Conservation (phyloP, 2,797 vertebrate genomes). For the Coregonus sp. region DNA sequence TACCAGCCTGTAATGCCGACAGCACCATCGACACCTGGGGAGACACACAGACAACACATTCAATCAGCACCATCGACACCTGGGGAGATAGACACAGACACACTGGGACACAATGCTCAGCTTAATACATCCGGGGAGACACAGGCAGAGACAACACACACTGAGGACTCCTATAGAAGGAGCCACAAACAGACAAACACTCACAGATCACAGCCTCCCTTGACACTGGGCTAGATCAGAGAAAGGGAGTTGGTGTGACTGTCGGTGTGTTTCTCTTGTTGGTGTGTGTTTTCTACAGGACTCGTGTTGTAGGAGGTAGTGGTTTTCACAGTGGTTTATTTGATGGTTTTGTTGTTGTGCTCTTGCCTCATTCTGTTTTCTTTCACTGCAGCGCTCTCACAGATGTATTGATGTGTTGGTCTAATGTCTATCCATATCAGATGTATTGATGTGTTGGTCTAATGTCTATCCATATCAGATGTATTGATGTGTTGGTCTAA, state of each 20-base stretch:
- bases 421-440: neutral
- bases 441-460: neutral
- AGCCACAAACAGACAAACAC: too few species aligned
- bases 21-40: constrained; percentile 81
- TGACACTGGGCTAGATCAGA: too few species aligned
- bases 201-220: too few species aligned
- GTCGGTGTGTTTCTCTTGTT: neutral
- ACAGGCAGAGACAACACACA: too few species aligned
- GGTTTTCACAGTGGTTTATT: neutral
- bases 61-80: constrained; percentile 80
- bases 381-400: neutral
- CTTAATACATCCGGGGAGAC: neutral
- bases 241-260: neutral
- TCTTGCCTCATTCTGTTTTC: neutral
- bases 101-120: neutral
- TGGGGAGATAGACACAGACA: constrained; percentile 28
- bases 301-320: too few species aligned
- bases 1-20: constrained; percentile 94
- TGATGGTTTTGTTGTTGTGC: neutral
- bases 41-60: neutral
- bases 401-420: neutral
- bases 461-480: neutral
- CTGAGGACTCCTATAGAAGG: too few species aligned
- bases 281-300: neutral
- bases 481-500: neutral